Base-by-base conservation (phyloP, 2,113 vertebrate species). In the Panurus biarmicus region DNA sequence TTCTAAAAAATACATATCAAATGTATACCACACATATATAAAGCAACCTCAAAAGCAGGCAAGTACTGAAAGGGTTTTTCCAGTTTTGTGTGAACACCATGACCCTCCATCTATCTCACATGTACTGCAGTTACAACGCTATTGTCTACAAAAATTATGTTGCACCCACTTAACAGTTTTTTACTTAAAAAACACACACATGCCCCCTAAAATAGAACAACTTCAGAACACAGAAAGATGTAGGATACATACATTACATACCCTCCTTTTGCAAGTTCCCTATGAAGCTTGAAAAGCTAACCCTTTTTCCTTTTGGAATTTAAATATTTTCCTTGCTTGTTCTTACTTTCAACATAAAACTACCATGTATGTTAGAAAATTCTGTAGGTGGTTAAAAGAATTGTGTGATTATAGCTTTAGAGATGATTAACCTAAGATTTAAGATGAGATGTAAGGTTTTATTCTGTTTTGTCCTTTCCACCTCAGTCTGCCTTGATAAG, bases 371-470 rank as follows among this genome's bases (percentile, higher is more conserved):
- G 38, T 42, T 35, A 69, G n/a, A 87, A 91, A 42, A 90, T 60
- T 79, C 66, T 79, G 62, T 62, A 83, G 65, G 51, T 70, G 36
- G 62, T 50, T 76, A 54, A 50, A 94, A 90, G 14, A 82, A 90
- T 35, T 48, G 65, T 4, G 29, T 51, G 42, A 91, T 62, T 76
- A 62, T 70, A 45, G 65, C 45, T 90, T 85, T 11, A 87, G 47
- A 92, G n/a, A 90, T 77, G 26, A 92, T 88, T 62, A 94, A 92
- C 35, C 42, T 62, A 79, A 76, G 85, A 87, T 85, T 53, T 47
- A 48, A 85, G 26, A 86, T 51, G 70, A 89, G 53, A 91, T 48
- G 25, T 25, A 29, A 95, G 33, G 62, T 87, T 88, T 90, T 85
- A 57, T 51, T 84, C 76, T 70, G 33, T 56, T 92, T 86, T 87